A percentile compares a stretch with the other conserved stretches of the same genome.
These are phyloP conservation scores for Xenus cinereus DNA, from an alignment of 2,113 vertebrate genomes.

Conservation along the genomic window DNA sequence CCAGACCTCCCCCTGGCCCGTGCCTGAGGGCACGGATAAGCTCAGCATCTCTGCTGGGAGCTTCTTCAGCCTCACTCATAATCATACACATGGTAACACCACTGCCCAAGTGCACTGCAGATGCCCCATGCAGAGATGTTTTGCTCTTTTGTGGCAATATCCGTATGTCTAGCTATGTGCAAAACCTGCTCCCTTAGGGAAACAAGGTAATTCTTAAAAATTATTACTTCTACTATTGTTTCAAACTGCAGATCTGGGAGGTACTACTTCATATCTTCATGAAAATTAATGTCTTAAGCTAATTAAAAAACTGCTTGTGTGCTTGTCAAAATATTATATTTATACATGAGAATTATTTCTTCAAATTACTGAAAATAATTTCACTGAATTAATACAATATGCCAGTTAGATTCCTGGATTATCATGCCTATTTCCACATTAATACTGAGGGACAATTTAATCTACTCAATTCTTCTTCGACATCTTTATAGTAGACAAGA, in stretches of 20 bases:
- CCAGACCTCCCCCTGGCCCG: not conserved
- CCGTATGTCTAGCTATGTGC: not conserved
- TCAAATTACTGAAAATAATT: conserved; percentile 33
- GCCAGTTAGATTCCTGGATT: conserved; percentile 1
- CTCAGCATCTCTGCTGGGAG: not conserved
- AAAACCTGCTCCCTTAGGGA: not conserved
- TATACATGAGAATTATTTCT: conserved; percentile 2
- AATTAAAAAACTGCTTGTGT: conserved; percentile 21
- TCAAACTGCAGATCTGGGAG: not conserved
- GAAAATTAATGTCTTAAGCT: not conserved
- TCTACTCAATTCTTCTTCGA: not conserved
- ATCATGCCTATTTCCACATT: not conserved
- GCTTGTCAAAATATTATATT: conserved; percentile 36
- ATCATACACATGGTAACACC: not conserved
- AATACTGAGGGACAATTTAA: not conserved
- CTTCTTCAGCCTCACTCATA: not conserved
- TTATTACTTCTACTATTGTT: not conserved
- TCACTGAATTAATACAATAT: conserved; percentile 16
- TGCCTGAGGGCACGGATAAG: not conserved
- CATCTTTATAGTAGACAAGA: not conserved
- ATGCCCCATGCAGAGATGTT: not conserved
- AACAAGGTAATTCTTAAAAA: not conserved
- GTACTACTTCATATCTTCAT: not conserved
- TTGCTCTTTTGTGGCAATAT: not conserved
- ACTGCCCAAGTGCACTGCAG: not conserved